Evolutionary conservation across 1,140 invertebrate species (phyloP), one percentile per base, ranked within the genome.

Genomic region (Hyles euphorbiae): DNA sequence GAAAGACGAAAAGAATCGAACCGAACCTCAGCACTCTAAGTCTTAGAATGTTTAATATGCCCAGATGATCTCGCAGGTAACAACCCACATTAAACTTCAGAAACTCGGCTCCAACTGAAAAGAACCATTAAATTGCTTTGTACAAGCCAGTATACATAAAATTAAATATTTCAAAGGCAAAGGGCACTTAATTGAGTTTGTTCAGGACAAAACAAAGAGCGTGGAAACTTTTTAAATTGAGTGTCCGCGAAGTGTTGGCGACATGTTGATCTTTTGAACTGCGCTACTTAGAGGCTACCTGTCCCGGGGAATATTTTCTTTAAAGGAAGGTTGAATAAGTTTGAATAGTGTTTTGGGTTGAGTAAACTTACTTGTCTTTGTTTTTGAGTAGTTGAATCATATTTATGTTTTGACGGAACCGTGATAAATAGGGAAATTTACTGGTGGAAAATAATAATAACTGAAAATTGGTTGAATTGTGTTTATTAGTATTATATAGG

Each of bases 181-280:
- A 83, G 72, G 78, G 76, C 79, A 84, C 77, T 85, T 85, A 88
- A 88, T 88, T 81, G 80, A 83, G 85, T 88, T 88, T 88, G 83
- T 81, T 88, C 82, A 87, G 85, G 81, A 81, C 80, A 84, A 85
- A 87, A 88, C 82, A 88, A 86, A 88, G 83, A 85, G 63, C 63
- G 53, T 54, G 49, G 22, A 83, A 87, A 87, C 74, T 83, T 88
- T 82, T 88, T 87, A 87, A 88, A 88, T 87, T 88, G 85, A 85
- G 80, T 82, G 80, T 84, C 82, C 83, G 77, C 72, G 81, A 86
- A 88, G 86, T 88, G 86, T 83, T 84, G 78, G 70, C 74, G 72
- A 81, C 82, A 84, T 88, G 86, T 88, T 88, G 86, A 86, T 88
- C 83, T 88, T 88, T 79, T 54, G 47, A 68, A 66, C 63, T 67